Evolutionary conservation across 2,888 invertebrate species (phyloP).

Genomic region (Amblyjoppa proteus): DNA sequence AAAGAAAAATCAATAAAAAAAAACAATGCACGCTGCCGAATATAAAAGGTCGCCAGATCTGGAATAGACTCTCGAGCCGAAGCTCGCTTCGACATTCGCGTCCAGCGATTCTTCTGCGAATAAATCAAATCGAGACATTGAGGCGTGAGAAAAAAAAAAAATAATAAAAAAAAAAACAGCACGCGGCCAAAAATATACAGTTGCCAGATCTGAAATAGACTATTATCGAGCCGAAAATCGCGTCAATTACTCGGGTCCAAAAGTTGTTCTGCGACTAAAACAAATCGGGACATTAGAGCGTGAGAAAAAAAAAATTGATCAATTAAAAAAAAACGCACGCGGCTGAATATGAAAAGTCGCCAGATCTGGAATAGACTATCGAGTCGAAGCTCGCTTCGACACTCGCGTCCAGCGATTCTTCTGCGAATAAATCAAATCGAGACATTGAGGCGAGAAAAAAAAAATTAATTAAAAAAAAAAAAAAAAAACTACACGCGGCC

Average conservation of each 20-base stretch:
- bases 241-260: constrained; percentile 63
- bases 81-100: constrained; percentile 78
- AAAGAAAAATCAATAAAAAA: too few species aligned
- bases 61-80: constrained; percentile 60
- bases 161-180: not conserved
- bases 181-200: not conserved
- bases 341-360: not conserved
- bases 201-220: not conserved
- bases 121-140: not conserved
- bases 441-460: too few species aligned
- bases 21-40: too few species aligned
- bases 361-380: not conserved
- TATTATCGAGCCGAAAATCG: not conserved
- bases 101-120: constrained; percentile 81
- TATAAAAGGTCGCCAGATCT: too few species aligned
- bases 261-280: constrained; percentile 78
- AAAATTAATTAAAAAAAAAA: too few species aligned
- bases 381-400: constrained; percentile 65
- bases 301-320: not conserved
- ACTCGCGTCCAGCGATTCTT: constrained; percentile 76
- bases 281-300: not conserved
- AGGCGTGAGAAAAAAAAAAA: too few species aligned
- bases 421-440: too few species aligned
- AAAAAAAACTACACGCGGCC: constrained; percentile 47
- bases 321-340: not conserved